Percentiles rank a stretch among this genome's conserved stretches.
Evolutionary conservation across 2,797 vertebrate species (phyloP).

Genomic region (Sphenodon punctatus): DNA sequence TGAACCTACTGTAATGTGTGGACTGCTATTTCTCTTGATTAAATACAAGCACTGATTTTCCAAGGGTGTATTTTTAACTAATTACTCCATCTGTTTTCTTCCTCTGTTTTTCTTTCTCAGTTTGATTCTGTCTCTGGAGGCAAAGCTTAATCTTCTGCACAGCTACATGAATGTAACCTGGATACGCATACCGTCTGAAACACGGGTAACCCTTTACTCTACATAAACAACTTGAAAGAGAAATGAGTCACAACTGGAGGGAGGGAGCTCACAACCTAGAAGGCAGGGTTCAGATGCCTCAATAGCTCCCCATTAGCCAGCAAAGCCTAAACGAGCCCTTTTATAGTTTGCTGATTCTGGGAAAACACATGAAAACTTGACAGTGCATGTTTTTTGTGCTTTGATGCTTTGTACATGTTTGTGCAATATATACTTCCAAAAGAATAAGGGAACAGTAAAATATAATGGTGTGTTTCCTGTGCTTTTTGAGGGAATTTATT

Average conservation of each 20-base stretch:
- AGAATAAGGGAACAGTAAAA: neutral
- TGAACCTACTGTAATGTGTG: neutral
- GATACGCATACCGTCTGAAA: constrained; percentile 98
- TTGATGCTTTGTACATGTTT: too few species aligned
- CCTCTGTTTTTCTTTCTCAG: constrained; percentile 72
- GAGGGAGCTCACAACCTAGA: neutral
- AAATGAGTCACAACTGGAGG: neutral
- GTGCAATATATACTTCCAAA: neutral
- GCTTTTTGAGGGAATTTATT: too few species aligned
- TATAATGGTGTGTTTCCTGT: too few species aligned
- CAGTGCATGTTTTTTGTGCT: too few species aligned
- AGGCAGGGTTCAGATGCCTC: neutral
- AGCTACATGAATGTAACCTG: constrained; percentile 99
- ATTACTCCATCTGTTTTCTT: neutral
- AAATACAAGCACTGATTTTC: neutral
- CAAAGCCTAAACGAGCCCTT: neutral
- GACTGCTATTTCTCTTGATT: neutral
- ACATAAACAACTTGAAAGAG: neutral
- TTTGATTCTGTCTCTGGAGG: constrained; percentile 97
- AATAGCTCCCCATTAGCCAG: neutral
- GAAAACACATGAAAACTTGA: neutral
- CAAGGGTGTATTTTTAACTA: neutral
- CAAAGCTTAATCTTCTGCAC: constrained; percentile 97
- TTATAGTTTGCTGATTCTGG: neutral
- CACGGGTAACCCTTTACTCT: constrained; percentile 81